A percentile compares a stretch with the other conserved stretches of the same genome.
phyloP scores from a whole-genome alignment of 2,113 vertebrate genomes.

The Dasyornis broadbenti region DNA sequence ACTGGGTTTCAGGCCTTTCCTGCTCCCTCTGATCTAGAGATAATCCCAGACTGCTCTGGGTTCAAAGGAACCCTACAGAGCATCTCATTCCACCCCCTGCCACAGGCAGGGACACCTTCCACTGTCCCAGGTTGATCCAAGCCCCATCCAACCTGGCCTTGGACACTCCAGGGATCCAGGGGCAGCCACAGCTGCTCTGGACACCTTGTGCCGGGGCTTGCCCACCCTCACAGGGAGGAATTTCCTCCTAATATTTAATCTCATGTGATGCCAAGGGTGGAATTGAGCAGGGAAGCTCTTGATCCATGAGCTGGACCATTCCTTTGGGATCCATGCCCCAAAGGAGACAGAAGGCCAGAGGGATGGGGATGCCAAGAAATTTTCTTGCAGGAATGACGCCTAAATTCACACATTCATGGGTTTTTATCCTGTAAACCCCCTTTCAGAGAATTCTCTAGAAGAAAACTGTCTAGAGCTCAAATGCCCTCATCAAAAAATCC shows the following conservation, averaged over 20 bases:
- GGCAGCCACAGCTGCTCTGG: background rate
- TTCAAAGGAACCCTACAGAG: background rate
- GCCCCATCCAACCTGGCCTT: accelerated
- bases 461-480: background rate
- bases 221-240: accelerated
- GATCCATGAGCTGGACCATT: background rate
- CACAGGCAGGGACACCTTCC: background rate
- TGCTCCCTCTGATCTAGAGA: background rate
- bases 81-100: background rate
- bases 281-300: background rate
- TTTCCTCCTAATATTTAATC: background rate
- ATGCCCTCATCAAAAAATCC: background rate
- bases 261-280: background rate
- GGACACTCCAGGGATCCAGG: background rate
- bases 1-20: background rate
- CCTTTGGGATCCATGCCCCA: background rate
- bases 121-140: accelerated
- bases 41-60: background rate
- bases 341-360: background rate
- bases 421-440: background rate
- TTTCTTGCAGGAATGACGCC: background rate
- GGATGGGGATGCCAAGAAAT: background rate
- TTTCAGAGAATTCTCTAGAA: background rate
- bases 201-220: background rate
- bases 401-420: background rate